Percentiles rank a stretch among this genome's conserved stretches.
phyloP scores from a whole-genome alignment of 2,888 invertebrate species.

The Ochropacha duplaris region DNA sequence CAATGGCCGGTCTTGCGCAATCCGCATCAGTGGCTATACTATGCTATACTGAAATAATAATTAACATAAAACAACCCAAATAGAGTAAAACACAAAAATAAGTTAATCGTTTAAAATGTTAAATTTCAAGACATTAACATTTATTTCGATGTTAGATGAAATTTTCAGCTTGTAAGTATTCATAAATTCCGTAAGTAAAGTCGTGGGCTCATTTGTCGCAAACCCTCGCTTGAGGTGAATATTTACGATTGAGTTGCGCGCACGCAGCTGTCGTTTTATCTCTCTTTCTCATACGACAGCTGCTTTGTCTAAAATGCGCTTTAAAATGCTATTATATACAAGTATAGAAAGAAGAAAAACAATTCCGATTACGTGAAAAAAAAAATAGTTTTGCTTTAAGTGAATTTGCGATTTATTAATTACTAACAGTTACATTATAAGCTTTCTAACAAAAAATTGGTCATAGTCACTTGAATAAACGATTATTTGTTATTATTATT shows the following conservation, averaged over 20 bases:
- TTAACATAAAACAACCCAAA: not conserved
- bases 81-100: not conserved
- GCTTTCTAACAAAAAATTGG: no score
- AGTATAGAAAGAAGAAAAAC: not conserved
- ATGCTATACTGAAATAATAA: no score
- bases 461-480: no score
- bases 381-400: no score
- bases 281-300: slow-evolving; percentile 32
- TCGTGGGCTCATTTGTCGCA: slow-evolving; percentile 38
- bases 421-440: no score
- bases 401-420: no score
- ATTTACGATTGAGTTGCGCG: slow-evolving; percentile 48
- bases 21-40: no score
- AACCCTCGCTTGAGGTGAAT: slow-evolving; percentile 33
- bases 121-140: not conserved
- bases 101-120: not conserved
- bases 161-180: slow-evolving; percentile 3
- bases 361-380: no score
- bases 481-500: no score
- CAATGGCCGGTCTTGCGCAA: no score
- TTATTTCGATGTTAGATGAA: not conserved
- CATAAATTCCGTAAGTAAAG: slow-evolving; percentile 17
- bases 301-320: slow-evolving; percentile 31
- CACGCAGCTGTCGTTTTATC: slow-evolving; percentile 53
- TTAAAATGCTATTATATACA: not conserved